Base-by-base conservation (phyloP, 2,888 invertebrate species). In the Petrophora chlorosata region DNA sequence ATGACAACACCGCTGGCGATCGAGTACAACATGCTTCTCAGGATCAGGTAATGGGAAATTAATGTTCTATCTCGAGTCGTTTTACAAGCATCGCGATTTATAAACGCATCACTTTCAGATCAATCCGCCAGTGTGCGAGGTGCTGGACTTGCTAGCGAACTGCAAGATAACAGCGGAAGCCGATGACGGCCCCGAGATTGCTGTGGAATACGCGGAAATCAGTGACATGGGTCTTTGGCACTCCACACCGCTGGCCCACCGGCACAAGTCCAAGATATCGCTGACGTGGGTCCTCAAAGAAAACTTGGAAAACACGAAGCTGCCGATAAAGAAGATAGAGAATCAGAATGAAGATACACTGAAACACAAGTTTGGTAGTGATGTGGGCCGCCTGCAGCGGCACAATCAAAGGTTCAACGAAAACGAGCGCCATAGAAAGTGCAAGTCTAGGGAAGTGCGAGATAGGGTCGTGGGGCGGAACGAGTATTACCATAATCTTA, bases 251-350 rank as follows among this genome's bases (percentile, higher is more conserved):
- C 64, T 90, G 54, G 74, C 85, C 23, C 81, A 80, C 30, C 73
- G 87, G 14, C 89, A 89, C 64, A 88, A 89, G 61, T 90, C 94
- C 56, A 95, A 94, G 80, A 92, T 95, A 79, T 94, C 95, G 45
- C 88, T 95, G 45, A 94, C 94, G 40, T 95, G 95, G 95, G 94
- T 95, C 45, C 84, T 95, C 26, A 92, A 93, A 68, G 93, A 94
- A 59, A 92, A 93, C 63, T 87, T 92, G 35, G 92, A 92, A 19
- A 88, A 76, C 30, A 63, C 73, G 13, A 85, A 81, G 59, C 48
- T 72, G 8, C 68, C 74, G 5, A 10, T 44, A 2, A 50, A 50
- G 34, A 50, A 39, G 19, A 50, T 50, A 13, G 76, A 78, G 7
- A 79, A 73, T 12, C 62, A 72, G 50, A 61, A 58, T 9, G 74